Evolutionary conservation across 2,113 vertebrate genomes (phyloP).

Genomic region (Ictalurus furcatus): DNA sequence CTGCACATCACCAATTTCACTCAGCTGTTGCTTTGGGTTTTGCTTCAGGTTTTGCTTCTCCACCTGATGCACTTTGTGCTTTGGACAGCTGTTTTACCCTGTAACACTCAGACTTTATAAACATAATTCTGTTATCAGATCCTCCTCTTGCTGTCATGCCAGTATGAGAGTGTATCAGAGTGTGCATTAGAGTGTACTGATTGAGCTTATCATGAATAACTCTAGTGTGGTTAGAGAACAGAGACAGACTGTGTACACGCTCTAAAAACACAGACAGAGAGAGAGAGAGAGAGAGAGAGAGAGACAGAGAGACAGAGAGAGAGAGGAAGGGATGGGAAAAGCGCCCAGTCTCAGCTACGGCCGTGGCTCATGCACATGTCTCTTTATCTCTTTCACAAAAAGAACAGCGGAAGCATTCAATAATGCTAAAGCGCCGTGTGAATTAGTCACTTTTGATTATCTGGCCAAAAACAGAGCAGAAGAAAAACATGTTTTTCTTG

Average conservation of each 20-base stretch:
- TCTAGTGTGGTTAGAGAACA: conserved; percentile 51
- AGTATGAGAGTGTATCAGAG: background rate
- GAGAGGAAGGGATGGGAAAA: conserved; percentile 29
- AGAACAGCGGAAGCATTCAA: background rate
- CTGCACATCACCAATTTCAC: background rate
- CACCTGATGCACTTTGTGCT: background rate
- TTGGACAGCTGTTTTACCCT: background rate
- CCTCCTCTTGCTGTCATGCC: background rate
- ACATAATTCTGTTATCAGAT: background rate
- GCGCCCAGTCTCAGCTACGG: conserved; percentile 7
- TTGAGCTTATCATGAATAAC: conserved; percentile 42
- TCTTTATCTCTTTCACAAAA: conserved; percentile 5
- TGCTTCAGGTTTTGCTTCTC: background rate
- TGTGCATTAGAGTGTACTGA: conserved; percentile 21
- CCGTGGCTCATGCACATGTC: conserved; percentile 29
- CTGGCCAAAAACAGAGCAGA: background rate
- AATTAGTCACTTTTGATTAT: background rate
- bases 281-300: background rate
- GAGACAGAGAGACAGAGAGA: background rate
- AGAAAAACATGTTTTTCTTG: background rate
- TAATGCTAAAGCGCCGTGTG: background rate
- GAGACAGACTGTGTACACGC: conserved; percentile 39
- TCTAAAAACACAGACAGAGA: background rate
- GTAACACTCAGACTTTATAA: background rate
- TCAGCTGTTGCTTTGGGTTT: background rate